Base-by-base conservation (phyloP, 1,140 invertebrate species). In the Temnothorax longispinosus region DNA sequence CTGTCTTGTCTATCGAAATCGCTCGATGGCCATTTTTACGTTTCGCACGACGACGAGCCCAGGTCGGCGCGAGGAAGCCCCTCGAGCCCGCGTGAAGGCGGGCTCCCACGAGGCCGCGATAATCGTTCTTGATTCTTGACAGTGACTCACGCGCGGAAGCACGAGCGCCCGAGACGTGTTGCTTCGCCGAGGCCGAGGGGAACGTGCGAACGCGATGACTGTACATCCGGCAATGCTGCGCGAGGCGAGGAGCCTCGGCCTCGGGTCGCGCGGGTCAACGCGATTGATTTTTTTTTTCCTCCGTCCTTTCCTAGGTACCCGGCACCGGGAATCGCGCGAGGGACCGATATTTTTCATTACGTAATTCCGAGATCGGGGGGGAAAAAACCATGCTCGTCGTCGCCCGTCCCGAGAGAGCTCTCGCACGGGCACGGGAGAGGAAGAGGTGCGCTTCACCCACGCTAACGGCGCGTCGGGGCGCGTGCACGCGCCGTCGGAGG, bases 81-180 rank as follows among this genome's bases (percentile, higher is more conserved):
- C 27, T 27, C 27, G 27, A 27, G 27, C 27, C 27, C 27, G 27
- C 27, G 27, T 27, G 27, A 1, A 27, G 27, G 27, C 27, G 27
- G 27, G 27, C 27, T 27, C 27, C 27, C 27, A 27, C 27, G 27
- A 27, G 27, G 27, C 27, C 27, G 27, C 27, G 27, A 27, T 27
- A 27, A 27, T 27, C 27, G 27, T 27, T 27, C 27, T 27, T 27
- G 27, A 27, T 41, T 6, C 38, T 6, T 41, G 92, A 92, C 92
- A 93, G 88, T 93, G 93, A 93, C 91, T 93, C 92, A 92, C 88
- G 81, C 88, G 81, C 88, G 88, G 87, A 90, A 92, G 91, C 91
- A 88, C 27, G 27, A 27, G 27, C 92, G 89, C 10, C 84, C 85
- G 38, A 60, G 80, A 50, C 86, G 18, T 64, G 52, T 67, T 82